Evolutionary conservation across 2,113 vertebrate genomes (phyloP), one percentile per base, ranked within the genome.

Genomic region (Antechinus flavipes): DNA sequence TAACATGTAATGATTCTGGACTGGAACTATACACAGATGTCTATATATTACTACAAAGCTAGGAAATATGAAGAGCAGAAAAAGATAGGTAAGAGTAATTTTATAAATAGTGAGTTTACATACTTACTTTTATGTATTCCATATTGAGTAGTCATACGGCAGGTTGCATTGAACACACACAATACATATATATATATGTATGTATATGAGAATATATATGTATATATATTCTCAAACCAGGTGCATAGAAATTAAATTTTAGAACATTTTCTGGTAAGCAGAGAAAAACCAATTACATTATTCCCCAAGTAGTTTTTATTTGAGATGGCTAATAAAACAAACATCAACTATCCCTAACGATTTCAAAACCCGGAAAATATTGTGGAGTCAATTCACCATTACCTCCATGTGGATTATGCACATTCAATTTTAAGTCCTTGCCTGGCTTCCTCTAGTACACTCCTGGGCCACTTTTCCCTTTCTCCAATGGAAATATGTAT

Each of bases 21-120:
- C 23, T 92, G 50, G 24, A 97, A 95, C 54, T 30, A 91, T 90
- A 94, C 35, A 76, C 53, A 96, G 92, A 92, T 49, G 61, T 95
- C 95, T 92, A 26, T 93, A 56, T 96, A 54, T 96, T 90, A 94
- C 89, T 95, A 24, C 53, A 92, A 94, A 94, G 76, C 54, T 91
- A 95, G 95, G 91, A 97, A 97, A 94, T 89, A 30, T 55, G 24
- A 90, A 94, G 56, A 96, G 54, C 47, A 91, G 58, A 94, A 96
- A 96, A 91, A 93, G 90, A 91, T 46, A 95, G 93, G 25, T 56
- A 49, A 91, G 47, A 93, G 55, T 89, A 49, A 94, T 91, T 95
- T 93, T 76, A 91, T 54, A 96, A 95, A 94, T 89, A 46, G n/a
- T 26, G 54, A 52, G 55, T 56, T 92, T 96, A 89, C n/a, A 52